Conservation (phyloP, 2,797 vertebrate genomes). For the Siniperca scherzeri region DNA sequence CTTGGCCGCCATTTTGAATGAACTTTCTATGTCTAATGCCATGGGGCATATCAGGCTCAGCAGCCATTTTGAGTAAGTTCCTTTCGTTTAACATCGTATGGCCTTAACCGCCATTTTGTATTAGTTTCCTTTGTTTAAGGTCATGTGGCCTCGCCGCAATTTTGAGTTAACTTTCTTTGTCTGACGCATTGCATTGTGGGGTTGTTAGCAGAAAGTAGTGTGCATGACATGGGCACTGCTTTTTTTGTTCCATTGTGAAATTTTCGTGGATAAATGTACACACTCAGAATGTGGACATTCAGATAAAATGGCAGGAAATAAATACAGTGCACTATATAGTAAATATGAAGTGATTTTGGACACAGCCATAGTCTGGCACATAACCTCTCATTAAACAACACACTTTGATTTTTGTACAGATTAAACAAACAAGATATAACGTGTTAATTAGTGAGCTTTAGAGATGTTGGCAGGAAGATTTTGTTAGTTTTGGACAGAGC, state of each 20-base stretch:
- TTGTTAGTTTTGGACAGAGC: background rate
- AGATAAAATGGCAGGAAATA: background rate
- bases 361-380: background rate
- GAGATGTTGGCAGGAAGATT: background rate
- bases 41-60: too few species aligned
- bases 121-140: too few species aligned
- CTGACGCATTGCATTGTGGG: background rate
- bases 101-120: too few species aligned
- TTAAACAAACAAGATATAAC: background rate
- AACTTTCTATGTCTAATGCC: too few species aligned
- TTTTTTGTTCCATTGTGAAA: too few species aligned
- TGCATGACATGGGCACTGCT: background rate
- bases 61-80: too few species aligned
- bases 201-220: background rate
- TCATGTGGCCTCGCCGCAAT: too few species aligned
- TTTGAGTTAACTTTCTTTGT: too few species aligned
- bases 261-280: background rate
- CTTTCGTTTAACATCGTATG: too few species aligned
- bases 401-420: background rate
- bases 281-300: background rate
- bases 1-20: too few species aligned
- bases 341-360: background rate
- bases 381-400: background rate
- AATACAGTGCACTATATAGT: background rate
- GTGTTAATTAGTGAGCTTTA: background rate